phyloP scores from a whole-genome alignment of 1,140 invertebrate genomes.

The Pararge aegeria region DNA sequence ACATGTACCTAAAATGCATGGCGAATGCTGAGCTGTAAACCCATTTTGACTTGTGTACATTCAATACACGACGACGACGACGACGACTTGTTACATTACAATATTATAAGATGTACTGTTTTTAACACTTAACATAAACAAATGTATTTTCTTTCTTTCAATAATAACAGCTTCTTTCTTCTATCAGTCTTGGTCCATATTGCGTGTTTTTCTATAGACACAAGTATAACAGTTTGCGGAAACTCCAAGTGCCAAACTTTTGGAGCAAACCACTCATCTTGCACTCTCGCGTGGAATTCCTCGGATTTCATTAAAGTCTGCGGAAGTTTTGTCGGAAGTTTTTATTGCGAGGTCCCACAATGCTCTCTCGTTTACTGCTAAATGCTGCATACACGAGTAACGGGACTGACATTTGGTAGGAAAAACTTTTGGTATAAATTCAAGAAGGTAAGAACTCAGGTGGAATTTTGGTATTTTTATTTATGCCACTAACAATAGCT shows the following conservation, averaged over 20 bases:
- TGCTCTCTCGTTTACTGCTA: background rate
- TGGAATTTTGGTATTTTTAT: no score
- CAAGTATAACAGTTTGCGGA: background rate
- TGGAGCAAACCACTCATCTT: slow-evolving; percentile 8
- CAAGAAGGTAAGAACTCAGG: no score
- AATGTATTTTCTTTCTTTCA: no score
- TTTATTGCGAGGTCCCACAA: slow-evolving; percentile 9
- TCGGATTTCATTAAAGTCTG: slow-evolving; percentile 20
- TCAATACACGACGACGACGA: no score
- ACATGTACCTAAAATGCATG: no score
- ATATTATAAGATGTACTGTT: no score
- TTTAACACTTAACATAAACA: no score
- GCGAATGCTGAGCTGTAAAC: no score
- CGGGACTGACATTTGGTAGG: background rate
- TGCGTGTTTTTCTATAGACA: background rate
- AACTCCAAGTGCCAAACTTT: slow-evolving; percentile 11
- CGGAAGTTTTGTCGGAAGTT: slow-evolving; percentile 12
- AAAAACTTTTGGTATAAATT: background rate
- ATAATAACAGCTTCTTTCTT: no score
- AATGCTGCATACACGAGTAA: slow-evolving; percentile 2
- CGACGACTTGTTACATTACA: no score
- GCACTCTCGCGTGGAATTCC: slow-evolving; percentile 11
- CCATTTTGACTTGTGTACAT: no score
- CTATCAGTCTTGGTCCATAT: background rate
- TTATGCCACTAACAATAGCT: no score